Percentiles rank a stretch among this genome's conserved stretches.
Evolutionary conservation across 2,113 vertebrate genomes (phyloP).

Genomic region (Ciconia stormi): DNA sequence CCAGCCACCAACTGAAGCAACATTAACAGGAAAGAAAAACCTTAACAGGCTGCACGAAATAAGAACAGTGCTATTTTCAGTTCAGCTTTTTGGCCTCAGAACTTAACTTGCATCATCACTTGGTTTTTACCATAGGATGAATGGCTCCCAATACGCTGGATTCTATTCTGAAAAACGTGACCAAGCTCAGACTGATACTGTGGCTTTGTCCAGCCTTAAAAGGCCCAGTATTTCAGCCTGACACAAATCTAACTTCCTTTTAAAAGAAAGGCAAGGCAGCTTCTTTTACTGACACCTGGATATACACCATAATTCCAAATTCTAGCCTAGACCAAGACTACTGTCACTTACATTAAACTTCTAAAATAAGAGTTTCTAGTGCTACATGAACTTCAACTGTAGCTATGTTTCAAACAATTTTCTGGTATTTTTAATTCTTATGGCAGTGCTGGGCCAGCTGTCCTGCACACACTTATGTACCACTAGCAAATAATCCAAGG

Average conservation of each 20-base stretch:
- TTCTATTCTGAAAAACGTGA: neutral
- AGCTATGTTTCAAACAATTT: neutral
- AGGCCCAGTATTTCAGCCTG: neutral
- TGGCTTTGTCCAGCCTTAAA: neutral
- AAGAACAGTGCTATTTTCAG: slow-evolving; percentile 17
- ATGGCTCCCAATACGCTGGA: neutral
- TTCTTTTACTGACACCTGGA: neutral
- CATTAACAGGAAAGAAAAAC: neutral
- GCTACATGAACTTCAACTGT: neutral
- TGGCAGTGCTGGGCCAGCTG: neutral
- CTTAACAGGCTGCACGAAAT: neutral
- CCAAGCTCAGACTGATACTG: neutral
- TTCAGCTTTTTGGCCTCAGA: neutral
- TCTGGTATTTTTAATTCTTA: neutral
- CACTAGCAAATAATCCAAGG: neutral
- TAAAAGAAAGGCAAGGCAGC: neutral
- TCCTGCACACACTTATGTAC: neutral
- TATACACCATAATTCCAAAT: neutral
- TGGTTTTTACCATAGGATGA: neutral
- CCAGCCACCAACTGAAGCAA: neutral
- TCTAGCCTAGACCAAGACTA: neutral
- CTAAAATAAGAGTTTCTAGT: neutral
- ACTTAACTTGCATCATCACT: neutral
- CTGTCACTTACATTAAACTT: neutral
- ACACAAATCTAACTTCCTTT: neutral